Conservation (phyloP, 1,140 invertebrate species). For the Cotesia glomerata region DNA sequence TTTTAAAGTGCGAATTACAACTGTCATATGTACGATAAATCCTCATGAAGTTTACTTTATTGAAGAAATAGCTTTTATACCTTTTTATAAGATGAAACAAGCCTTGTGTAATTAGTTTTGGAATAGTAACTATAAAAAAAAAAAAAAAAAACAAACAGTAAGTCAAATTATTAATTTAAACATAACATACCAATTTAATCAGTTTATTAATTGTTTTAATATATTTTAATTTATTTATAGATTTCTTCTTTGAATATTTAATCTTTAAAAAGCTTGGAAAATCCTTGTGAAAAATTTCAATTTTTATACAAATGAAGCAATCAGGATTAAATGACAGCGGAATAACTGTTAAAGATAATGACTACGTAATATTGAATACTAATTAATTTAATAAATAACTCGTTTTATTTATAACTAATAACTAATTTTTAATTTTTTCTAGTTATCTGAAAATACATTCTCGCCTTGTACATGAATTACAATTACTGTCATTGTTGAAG, state of each 20-base stretch:
- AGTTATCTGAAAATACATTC: background rate
- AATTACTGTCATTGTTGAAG: background rate
- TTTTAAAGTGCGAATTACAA: background rate
- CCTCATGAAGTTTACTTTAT: background rate
- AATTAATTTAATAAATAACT: no score
- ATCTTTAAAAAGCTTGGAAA: background rate
- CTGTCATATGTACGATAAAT: background rate
- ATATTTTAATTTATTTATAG: background rate
- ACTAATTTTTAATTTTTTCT: background rate
- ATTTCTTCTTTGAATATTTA: no score
- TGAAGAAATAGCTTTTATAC: background rate
- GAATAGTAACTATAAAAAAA: background rate
- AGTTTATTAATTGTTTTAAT: background rate
- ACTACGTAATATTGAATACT: no score
- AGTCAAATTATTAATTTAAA: background rate
- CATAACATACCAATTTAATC: background rate
- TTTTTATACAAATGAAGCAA: no score
- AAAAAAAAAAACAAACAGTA: no score
- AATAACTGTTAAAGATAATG: no score
- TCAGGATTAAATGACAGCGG: no score
- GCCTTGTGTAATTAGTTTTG: background rate
- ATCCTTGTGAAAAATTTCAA: no score
- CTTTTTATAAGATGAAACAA: background rate
- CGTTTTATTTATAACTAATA: background rate
- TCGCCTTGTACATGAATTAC: slow-evolving; percentile 3